Base-by-base conservation (phyloP, 2,113 vertebrate genomes). In the Mus pahari region DNA sequence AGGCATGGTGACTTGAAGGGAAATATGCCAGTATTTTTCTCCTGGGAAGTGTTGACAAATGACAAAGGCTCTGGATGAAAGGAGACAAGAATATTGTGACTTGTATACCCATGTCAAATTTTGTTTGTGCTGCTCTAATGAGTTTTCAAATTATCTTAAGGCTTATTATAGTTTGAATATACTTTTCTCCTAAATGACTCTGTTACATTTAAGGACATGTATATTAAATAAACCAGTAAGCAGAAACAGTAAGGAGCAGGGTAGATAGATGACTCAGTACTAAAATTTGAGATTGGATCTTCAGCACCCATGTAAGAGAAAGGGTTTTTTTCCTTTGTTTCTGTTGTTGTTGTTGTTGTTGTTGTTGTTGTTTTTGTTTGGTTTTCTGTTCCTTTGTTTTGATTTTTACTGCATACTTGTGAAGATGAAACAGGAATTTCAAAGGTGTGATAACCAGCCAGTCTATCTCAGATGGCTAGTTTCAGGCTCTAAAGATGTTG, bases 111-210 rank as follows among this genome's bases (percentile, higher is more conserved):
- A 68, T 81, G 39, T 31, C 96, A 94, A 91, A 71, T 73, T 92
- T 89, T 89, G 91, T 94, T 81, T 83, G 39, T 86, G 39, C 22
- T 91, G 81, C 19, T 96, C 12, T 86, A 95, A 71, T 92, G 48
- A 89, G 3, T 94, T 50, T 95, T 96, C 31, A 78, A 75, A 75
- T 74, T 94, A 17, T 73, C 5, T 91, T 71, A 94, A 77, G 86
- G 36, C 14, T 96, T 87, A 89, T 22, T 86, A 84, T 74, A 92
- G 86, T 82, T 93, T 42, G 62, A 89, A 88, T 55, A 71, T 89
- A 74, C 90, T 86, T 89, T 94, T 87, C 16, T 91, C 48, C 73
- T 89, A 89, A 94, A 82, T 79, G 26, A 1, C 77, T 60, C n/a
- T 83, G 48, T 68, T 79, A 92, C 5, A 91, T 83, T 79, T 10